Conservation (phyloP, 2,797 vertebrate genomes). For the Neosilurus hyrtlii region DNA sequence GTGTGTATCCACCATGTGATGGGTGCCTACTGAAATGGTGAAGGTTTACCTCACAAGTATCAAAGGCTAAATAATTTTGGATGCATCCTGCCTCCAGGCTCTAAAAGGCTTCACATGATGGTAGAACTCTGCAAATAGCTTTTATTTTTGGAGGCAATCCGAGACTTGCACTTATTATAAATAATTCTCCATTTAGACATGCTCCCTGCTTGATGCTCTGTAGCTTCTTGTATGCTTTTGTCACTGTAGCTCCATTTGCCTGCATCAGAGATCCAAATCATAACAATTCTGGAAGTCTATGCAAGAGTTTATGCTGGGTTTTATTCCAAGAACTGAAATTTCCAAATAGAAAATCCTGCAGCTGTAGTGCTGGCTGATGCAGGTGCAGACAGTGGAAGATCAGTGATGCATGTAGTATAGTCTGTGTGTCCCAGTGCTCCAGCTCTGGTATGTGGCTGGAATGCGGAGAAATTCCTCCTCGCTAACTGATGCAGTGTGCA, state of each 20-base stretch:
- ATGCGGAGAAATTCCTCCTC: constrained; percentile 58
- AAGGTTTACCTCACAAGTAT: constrained; percentile 34
- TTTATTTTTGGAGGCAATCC: constrained; percentile 51
- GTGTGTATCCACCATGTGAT: constrained; percentile 30
- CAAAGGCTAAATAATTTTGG: constrained; percentile 32
- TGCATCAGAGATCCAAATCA: not conserved
- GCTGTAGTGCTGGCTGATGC: constrained; percentile 8
- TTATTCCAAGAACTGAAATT: not conserved
- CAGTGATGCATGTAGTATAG: constrained; percentile 11
- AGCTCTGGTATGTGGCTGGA: constrained; percentile 57
- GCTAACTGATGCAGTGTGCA: constrained; percentile 33
- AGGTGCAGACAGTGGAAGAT: constrained; percentile 22
- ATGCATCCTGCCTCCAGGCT: constrained; percentile 18
- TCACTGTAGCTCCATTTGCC: not conserved
- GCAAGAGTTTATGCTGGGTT: not conserved
- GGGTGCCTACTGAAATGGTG: constrained; percentile 19
- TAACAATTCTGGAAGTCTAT: not conserved
- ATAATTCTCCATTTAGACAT: constrained; percentile 42
- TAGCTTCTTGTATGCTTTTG: not conserved
- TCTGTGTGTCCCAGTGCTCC: constrained; percentile 39
- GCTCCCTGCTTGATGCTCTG: constrained; percentile 14
- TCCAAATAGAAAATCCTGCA: not conserved
- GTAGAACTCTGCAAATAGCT: constrained; percentile 40
- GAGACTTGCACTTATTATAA: constrained; percentile 45
- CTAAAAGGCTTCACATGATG: constrained; percentile 36